Base-by-base conservation (phyloP, 2,797 vertebrate genomes). In the Fringilla coelebs region DNA sequence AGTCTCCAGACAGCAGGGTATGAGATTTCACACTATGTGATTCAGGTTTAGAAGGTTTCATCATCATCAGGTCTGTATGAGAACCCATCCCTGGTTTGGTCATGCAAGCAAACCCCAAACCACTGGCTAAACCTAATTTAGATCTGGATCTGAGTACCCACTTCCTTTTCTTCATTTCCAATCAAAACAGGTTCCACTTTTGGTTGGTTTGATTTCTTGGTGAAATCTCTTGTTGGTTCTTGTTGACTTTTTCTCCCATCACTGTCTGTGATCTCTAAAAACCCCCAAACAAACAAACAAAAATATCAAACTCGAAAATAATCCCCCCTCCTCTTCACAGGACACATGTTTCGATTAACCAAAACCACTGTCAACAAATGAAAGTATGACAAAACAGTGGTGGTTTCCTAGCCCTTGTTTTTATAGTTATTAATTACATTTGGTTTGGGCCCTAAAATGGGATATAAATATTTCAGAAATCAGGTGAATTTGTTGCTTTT, bases 401-500 rank as follows among this genome's bases (percentile, higher is more conserved):
- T 58, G 94, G 73, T 96, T 94, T 96, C 46, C 51, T 85, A 93
- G 45, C 55, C 70, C 43, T 86, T 81, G 41, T 88, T 96, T 96
- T 95, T 60, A 61, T 67, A 49, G 60, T 88, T 96, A 96, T 95
- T 93, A 87, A 94, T 97, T 91, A 75, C 88, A 93, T 96, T 97
- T 97, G 85, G 32, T 5, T 94, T 97, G 83, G 81, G 88, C 93
- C 49, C 96, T 95, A 85, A 96, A 97, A 91, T 91, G 73, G 94
- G 67, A 95, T 91, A 91, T 61, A 96, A 81, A 46, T 80, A 93
- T 97, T 96, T 92, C 78, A 96, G 96, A 79, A 96, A 89, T 93
- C 81, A 90, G 93, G 81, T 97, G 75, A 94, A 91, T 96, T 81
- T 96, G 21, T 88, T 94, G 32, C 38, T 96, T 78, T 87, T 63